A percentile compares a stretch with the other conserved stretches of the same genome.
Evolutionary conservation across 2,113 vertebrate species (phyloP).

Genomic region (Poeciliopsis turrubarensis): DNA sequence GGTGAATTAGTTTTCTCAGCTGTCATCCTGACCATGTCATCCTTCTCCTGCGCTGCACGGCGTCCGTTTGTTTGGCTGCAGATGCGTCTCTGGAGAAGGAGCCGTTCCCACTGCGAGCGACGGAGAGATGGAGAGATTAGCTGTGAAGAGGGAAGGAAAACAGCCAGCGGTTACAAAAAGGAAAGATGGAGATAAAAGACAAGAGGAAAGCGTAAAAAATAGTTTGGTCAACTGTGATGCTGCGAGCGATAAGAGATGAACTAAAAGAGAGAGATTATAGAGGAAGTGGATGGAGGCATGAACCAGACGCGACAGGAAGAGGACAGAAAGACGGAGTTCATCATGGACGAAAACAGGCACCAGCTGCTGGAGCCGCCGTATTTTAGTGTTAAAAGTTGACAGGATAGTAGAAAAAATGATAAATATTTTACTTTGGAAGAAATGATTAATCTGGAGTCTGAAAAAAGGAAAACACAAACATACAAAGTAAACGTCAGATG

Average conservation of each 20-base stretch:
- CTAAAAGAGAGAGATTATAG: constrained; percentile 16
- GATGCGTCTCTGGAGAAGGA: constrained; percentile 51
- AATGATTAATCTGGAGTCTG: too few species aligned
- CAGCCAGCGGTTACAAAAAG: constrained; percentile 55
- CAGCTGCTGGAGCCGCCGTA: too few species aligned
- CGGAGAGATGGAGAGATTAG: constrained; percentile 64
- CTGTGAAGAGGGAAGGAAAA: constrained; percentile 26
- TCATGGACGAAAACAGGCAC: constrained; percentile 19
- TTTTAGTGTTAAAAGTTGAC: too few species aligned
- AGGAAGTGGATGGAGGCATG: too few species aligned
- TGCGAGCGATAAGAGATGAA: constrained; percentile 57
- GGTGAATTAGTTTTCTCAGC: not conserved
- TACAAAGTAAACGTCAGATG: too few species aligned
- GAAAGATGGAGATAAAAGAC: constrained; percentile 67
- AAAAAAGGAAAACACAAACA: too few species aligned
- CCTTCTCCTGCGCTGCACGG: constrained; percentile 43
- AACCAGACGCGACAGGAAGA: not conserved
- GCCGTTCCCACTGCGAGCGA: constrained; percentile 67
- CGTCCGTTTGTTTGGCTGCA: constrained; percentile 59
- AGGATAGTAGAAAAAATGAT: too few species aligned
- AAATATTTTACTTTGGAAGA: too few species aligned
- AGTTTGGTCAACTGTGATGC: constrained; percentile 71
- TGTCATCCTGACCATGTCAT: not conserved
- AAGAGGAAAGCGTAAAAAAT: constrained; percentile 56
- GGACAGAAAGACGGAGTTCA: constrained; percentile 11